Evolutionary conservation across 2,888 invertebrate genomes (phyloP).

Genomic region (Diloba caeruleocephala): DNA sequence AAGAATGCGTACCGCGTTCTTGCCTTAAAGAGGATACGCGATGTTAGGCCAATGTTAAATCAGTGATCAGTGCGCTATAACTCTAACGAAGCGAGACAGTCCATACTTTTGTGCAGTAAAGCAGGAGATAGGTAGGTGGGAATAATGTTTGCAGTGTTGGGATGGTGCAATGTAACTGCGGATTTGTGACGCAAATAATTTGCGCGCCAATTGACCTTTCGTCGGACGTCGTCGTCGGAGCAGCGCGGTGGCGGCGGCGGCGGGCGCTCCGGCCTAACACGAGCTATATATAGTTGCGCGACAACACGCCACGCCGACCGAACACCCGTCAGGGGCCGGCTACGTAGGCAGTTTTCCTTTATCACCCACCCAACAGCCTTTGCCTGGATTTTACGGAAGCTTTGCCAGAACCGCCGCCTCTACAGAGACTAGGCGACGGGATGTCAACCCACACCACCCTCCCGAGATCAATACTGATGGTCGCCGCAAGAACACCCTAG

Average conservation of each 20-base stretch:
- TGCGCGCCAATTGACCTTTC: constrained; percentile 89
- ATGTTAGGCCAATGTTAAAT: constrained; percentile 46
- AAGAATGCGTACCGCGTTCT: constrained; percentile 66
- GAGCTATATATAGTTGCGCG: constrained; percentile 86
- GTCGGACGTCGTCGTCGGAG: constrained; percentile 80
- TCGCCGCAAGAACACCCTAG: constrained; percentile 81
- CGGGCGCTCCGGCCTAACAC: constrained; percentile 82
- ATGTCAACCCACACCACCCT: constrained; percentile 85
- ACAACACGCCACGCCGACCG: constrained; percentile 80
- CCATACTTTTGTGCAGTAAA: constrained; percentile 33
- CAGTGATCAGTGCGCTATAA: constrained; percentile 43
- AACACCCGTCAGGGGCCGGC: constrained; percentile 85
- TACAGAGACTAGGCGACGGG: constrained; percentile 82
- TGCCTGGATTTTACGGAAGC: constrained; percentile 84
- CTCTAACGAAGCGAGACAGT: constrained; percentile 22
- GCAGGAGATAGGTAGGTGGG: constrained; percentile 51
- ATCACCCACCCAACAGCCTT: constrained; percentile 86
- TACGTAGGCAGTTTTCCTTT: constrained; percentile 87
- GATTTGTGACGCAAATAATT: constrained; percentile 89
- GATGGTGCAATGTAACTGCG: constrained; percentile 77
- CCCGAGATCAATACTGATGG: constrained; percentile 87
- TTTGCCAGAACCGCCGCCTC: constrained; percentile 77
- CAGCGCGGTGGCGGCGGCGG: constrained; percentile 70
- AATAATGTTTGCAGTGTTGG: constrained; percentile 56
- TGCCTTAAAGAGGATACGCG: constrained; percentile 56